Conservation (phyloP, 2,113 vertebrate species). For the Sturnira hondurensis region DNA sequence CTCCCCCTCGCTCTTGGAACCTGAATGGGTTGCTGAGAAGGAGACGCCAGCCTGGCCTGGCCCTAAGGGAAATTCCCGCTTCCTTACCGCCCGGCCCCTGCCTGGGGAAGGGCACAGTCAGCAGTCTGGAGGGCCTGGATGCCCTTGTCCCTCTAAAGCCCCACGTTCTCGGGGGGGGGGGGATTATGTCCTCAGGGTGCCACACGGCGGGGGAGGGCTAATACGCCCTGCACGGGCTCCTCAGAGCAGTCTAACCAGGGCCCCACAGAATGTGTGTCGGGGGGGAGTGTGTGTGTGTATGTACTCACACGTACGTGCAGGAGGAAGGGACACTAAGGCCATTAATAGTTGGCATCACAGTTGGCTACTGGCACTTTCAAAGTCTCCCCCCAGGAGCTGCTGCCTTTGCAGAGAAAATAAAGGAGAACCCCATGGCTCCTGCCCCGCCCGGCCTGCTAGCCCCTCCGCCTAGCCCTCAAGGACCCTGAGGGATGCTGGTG, state of each 20-base stretch:
- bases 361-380: neutral
- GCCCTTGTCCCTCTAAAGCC: neutral
- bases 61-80: slow-evolving; percentile 4
- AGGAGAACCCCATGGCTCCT: rapidly evolving
- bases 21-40: neutral
- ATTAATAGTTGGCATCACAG: neutral
- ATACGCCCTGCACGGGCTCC: neutral
- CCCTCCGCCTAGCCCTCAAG: neutral
- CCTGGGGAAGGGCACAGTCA: neutral
- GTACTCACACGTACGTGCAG: neutral
- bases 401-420: neutral
- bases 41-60: neutral
- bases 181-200: neutral
- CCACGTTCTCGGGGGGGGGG: rapidly evolving
- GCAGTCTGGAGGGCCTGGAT: neutral
- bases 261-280: neutral
- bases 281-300: neutral
- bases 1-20: neutral
- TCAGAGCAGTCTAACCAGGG: neutral
- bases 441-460: neutral
- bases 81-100: rapidly evolving
- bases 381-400: neutral
- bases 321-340: neutral
- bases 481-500: neutral
- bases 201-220: rapidly evolving